A percentile compares a stretch with the other conserved stretches of the same genome.
Evolutionary conservation across 2,888 invertebrate species (phyloP).

Genomic region (Monochamus alternatus): DNA sequence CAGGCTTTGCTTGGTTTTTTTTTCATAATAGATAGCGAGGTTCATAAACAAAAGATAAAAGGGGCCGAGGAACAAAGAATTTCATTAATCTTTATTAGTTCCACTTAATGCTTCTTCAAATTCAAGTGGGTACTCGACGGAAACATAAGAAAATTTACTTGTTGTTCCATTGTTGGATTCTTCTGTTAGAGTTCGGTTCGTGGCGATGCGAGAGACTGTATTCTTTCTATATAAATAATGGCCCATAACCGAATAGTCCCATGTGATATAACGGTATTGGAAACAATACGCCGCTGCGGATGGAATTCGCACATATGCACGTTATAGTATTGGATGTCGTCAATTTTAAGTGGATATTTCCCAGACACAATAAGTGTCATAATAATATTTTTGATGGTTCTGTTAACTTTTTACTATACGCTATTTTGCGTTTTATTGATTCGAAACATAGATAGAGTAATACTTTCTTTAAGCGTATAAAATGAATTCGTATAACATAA

Average conservation of each 20-base stretch:
- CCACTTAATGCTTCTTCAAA: conserved; percentile 57
- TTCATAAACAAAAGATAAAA: conserved; percentile 59
- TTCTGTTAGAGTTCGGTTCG: conserved; percentile 14
- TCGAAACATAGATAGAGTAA: background rate
- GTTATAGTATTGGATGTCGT: conserved; percentile 33
- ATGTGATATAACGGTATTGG: conserved; percentile 32
- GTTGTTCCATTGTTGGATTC: conserved; percentile 24
- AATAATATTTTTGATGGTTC: conserved; percentile 26
- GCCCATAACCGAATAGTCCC: conserved; percentile 35
- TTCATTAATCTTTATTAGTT: conserved; percentile 61
- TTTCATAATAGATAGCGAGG: conserved; percentile 36
- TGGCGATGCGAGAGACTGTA: conserved; percentile 16
- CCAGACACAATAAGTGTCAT: conserved; percentile 25
- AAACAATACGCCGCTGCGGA: conserved; percentile 27
- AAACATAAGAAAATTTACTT: conserved; percentile 35
- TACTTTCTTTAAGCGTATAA: background rate
- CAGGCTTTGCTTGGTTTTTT: conserved; percentile 11
- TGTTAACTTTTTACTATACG: conserved; percentile 24
- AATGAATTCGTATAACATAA: too few relatives aligned
- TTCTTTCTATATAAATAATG: conserved; percentile 33
- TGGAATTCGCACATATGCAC: conserved; percentile 30
- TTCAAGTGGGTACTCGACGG: conserved; percentile 39
- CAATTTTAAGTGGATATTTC: conserved; percentile 35
- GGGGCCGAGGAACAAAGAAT: conserved; percentile 57
- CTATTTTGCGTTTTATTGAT: background rate